Evolutionary conservation across 2,113 vertebrate genomes (phyloP), one percentile per base, ranked within the genome.

Genomic region (Archilochus colubris): DNA sequence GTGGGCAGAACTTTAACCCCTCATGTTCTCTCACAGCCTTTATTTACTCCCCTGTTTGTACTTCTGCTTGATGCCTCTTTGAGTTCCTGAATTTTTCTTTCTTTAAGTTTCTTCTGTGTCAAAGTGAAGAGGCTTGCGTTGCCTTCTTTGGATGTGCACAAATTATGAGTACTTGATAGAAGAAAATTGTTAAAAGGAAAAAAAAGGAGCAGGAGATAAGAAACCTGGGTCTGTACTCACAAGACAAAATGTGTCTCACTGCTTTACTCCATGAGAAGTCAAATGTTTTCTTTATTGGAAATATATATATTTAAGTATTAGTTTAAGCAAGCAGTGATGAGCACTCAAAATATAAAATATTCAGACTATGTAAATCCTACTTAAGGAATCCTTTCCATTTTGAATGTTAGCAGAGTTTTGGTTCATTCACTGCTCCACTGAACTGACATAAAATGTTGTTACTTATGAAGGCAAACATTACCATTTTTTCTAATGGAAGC

Each of bases 291-390:
- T 82, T 82, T 82, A 94, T 53, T 95, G 80, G 82, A 94, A 95
- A 96, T 86, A 69, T 82, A 69, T 82, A 94, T 93, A 89, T 91
- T 91, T 94, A 92, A 89, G 90, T 91, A 96, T 93, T 93, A 81
- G 81, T 96, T 96, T 96, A 81, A 94, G 88, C 18, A 4, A 96
- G 97, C 72, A 89, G 76, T 86, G 96, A 97, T 97, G 95, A 97
- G 82, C 86, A 96, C 73, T 97, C 89, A 86, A 96, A 96, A 94
- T 88, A 97, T 96, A 96, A 97, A 98, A 97, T 97, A 97, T 97
- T 97, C 96, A 96, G 96, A 94, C 91, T 95, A 95, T 97, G 94
- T 96, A 97, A 97, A 97, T 96, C 97, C 95, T 96, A 72, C 92
- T 96, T 88, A 95, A 77, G 43, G 94, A 97, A 97, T 93, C 92